Base-by-base conservation (phyloP, 2,113 vertebrate genomes). In the Hoplias malabaricus region DNA sequence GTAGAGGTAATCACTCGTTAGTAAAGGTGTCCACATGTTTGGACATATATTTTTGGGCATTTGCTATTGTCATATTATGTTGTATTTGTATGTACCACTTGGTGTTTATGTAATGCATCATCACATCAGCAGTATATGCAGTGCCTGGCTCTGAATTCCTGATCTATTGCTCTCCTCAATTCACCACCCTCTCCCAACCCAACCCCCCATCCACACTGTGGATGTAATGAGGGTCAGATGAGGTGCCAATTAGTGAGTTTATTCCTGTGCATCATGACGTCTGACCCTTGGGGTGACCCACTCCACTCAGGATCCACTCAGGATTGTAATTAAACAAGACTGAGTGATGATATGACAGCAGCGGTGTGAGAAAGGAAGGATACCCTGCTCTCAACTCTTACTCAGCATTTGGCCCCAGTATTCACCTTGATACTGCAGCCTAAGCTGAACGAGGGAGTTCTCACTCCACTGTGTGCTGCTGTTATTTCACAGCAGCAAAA, bases 201-300 rank as follows among this genome's bases (percentile, higher is more conserved):
- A 33, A 3, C n/a, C 33, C n/a, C 50, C 33, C 10, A 10, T 46
- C 10, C 61, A 38, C 33, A 4, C 10, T 4, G 23, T 33, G 23
- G 31, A n/a, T 48, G 5, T 54, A 70, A 70, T 21, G 7, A 54
- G 68, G 48, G 68, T 33, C 68, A 53, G 10, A 36, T 31, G 19
- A 61, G 68, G 54, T n/a, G 66, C 50, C 42, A 62, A 62, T 79
- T 73, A 68, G 21, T 9, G 54, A 66, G 46, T 19, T 68, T 40
- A 62, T 61, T 19, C 43, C 31, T 54, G 53, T 69, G 59, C 54
- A n/a, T n/a, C n/a, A 31, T 54, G 46, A 62, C 27, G 43, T 42
- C 21, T 76, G 48, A 40, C 73, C 16, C 46, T n/a, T 16, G 2
- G 57, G 21, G 33, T 14, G 31, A 67, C n/a, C n/a, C n/a, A n/a